These are phyloP conservation scores for Polypedilum pembai DNA, from an alignment of 1,140 invertebrate genomes.

Conservation along the genomic window DNA sequence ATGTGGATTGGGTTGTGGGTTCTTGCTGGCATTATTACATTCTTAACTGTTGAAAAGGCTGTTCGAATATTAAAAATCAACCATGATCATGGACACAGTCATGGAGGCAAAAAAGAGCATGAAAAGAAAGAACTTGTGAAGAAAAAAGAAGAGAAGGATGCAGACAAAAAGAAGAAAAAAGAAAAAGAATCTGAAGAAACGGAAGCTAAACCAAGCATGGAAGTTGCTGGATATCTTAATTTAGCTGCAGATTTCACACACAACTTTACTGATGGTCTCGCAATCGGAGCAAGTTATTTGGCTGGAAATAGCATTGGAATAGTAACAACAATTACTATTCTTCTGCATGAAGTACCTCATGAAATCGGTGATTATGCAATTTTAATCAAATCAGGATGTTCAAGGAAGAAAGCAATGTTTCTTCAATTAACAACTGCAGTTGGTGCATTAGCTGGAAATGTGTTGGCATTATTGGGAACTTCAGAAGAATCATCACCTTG, in stretches of 20 bases:
- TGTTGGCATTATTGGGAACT: constrained; percentile 63
- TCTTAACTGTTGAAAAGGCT: constrained; percentile 86
- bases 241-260: constrained; percentile 91
- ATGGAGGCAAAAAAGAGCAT: constrained; percentile 41
- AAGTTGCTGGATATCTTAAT: constrained; percentile 89
- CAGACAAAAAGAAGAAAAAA: constrained; percentile 42
- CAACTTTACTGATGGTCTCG: constrained; percentile 95
- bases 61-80: constrained; percentile 82
- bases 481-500: constrained; percentile 71
- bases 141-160: constrained; percentile 39
- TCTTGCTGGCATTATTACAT: constrained; percentile 77
- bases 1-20: constrained; percentile 79
- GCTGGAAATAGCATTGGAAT: constrained; percentile 79
- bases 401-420: constrained; percentile 81
- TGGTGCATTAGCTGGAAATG: constrained; percentile 85
- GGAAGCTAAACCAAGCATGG: constrained; percentile 45
- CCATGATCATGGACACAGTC: constrained; percentile 53
- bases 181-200: constrained; percentile 41
- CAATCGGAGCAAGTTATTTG: constrained; percentile 88
- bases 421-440: constrained; percentile 89
- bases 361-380: constrained; percentile 98
- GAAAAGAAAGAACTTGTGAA: constrained; percentile 41
- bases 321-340: constrained; percentile 86
- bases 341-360: constrained; percentile 91
- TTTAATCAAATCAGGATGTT: constrained; percentile 84